phyloP scores from a whole-genome alignment of 2,888 invertebrate genomes.

The Belgica antarctica region DNA sequence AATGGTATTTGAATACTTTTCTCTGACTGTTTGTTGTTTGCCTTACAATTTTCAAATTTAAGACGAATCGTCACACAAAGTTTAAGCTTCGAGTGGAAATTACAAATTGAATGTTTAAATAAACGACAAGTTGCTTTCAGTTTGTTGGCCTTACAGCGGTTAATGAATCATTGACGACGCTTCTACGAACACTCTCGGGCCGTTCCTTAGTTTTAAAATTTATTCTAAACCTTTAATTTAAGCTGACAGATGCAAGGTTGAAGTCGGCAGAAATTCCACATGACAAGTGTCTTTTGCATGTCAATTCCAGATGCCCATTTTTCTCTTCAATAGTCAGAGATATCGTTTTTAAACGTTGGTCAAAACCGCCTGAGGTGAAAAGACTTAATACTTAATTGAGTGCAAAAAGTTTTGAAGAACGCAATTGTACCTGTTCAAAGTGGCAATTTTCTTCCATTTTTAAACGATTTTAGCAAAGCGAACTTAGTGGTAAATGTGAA shows the following conservation, averaged over 20 bases:
- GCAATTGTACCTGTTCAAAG: too few relatives aligned
- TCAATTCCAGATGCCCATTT: conserved; percentile 38
- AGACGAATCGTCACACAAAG: conserved; percentile 11
- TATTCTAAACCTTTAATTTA: neutral
- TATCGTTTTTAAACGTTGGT: conserved; percentile 9
- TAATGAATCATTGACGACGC: conserved; percentile 17
- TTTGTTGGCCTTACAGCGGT: neutral
- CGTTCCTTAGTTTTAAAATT: neutral
- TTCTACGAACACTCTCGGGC: neutral
- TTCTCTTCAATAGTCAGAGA: neutral
- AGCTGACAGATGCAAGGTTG: conserved; percentile 14
- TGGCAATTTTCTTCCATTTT: too few relatives aligned
- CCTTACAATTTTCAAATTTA: neutral
- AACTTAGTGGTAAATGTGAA: too few relatives aligned
- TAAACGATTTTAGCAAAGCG: too few relatives aligned
- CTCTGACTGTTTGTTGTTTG: conserved; percentile 21
- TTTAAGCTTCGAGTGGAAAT: neutral
- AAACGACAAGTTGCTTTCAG: neutral
- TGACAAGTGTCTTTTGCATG: conserved; percentile 29
- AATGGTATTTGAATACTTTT: conserved; percentile 6
- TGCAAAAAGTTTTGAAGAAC: neutral
- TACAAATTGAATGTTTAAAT: conserved; percentile 22
- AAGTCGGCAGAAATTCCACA: conserved; percentile 12
- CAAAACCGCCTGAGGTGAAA: too few relatives aligned
- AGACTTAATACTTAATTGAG: too few relatives aligned